Evolutionary conservation across 92 coral and sea anemone genomes (phyloP).

Genomic region (Scolanthus callimorphus): DNA sequence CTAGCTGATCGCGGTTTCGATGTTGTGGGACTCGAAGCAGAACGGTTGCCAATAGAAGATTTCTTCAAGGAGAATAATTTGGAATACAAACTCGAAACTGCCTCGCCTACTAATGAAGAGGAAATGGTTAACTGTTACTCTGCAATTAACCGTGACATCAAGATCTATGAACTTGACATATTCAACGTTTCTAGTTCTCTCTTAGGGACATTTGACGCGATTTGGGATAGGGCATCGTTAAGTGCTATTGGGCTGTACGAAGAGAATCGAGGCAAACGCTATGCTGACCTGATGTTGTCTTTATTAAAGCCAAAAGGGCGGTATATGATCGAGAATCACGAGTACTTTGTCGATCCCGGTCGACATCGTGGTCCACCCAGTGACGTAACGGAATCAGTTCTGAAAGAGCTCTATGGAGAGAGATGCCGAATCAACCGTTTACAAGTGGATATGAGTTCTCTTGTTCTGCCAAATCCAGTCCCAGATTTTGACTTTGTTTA

Average conservation of each 20-base stretch:
- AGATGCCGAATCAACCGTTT: constrained; percentile 9
- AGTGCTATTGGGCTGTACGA: constrained; percentile 44
- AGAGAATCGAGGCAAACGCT: constrained; percentile 40
- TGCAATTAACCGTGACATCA: constrained; percentile 43
- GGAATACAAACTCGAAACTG: constrained; percentile 22
- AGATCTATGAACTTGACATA: constrained; percentile 43
- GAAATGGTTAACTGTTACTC: constrained; percentile 18
- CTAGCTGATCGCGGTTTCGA: constrained; percentile 64
- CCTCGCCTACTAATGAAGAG: neutral
- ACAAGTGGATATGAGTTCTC: too few species aligned
- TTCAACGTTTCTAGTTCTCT: constrained; percentile 18
- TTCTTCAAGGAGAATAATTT: constrained; percentile 61
- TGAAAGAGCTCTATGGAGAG: constrained; percentile 14
- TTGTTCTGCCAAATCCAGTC: too few species aligned
- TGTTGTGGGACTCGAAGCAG: constrained; percentile 67
- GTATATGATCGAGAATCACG: constrained; percentile 50
- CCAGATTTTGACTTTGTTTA: too few species aligned
- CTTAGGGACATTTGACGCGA: constrained; percentile 48
- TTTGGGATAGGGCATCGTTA: constrained; percentile 71
- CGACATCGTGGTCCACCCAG: constrained; percentile 17
- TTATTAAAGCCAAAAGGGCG: constrained; percentile 46
- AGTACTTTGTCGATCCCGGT: constrained; percentile 47
- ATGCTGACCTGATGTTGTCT: constrained; percentile 39
- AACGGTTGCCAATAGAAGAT: constrained; percentile 29
- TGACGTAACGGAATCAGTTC: constrained; percentile 9